Base-by-base conservation (phyloP, 1,140 invertebrate genomes). In the Drosophila murphyi region DNA sequence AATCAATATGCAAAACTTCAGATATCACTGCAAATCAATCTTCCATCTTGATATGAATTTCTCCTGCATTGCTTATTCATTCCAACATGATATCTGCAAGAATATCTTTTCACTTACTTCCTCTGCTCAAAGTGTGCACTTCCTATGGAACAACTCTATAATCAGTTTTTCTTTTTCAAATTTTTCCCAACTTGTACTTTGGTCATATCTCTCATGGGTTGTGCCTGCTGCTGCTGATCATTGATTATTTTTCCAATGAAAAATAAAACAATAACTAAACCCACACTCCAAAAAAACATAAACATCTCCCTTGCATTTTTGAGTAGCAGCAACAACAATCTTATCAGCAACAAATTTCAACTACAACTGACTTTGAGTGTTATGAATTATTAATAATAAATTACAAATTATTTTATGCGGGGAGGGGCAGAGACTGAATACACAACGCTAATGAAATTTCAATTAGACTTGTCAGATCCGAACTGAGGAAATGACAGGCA, bases 341-440 rank as follows among this genome's bases (percentile, higher is more conserved):
- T 86, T 87, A 86, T 82, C 82, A 47, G 50, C 8, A 54, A 59
- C 55, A 68, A 78, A 20, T 20, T 55, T 41, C 54, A 34, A 54
- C 51, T 60, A 47, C 57, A 35, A 72, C 34, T 55, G 50, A 45
- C 68, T 88, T 82, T 34, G 67, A 83, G 85, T 89, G 85, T 37
- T 73, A 67, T 76, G 86, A 89, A 89, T 85, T 89, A 90, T 89
- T 89, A 89, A 89, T 89, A 89, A 89, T 90, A 89, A 90, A 89
- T 89, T 89, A 89, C 85, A 85, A 89, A 89, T 89, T 89, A 81
- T 63, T 69, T 60, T 41, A 64, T 48, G 47, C 31, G 52, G 20
- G 29, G 6, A 6, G 4, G 28, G 28, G 29, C 12, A 2, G 8
- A 20, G 5, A 62, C 10, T 72, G 55, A 48, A 55, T 64, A 70